Evolutionary conservation across 2,888 invertebrate genomes (phyloP), one percentile per base, ranked within the genome.

Genomic region (Aspidiotus destructor): DNA sequence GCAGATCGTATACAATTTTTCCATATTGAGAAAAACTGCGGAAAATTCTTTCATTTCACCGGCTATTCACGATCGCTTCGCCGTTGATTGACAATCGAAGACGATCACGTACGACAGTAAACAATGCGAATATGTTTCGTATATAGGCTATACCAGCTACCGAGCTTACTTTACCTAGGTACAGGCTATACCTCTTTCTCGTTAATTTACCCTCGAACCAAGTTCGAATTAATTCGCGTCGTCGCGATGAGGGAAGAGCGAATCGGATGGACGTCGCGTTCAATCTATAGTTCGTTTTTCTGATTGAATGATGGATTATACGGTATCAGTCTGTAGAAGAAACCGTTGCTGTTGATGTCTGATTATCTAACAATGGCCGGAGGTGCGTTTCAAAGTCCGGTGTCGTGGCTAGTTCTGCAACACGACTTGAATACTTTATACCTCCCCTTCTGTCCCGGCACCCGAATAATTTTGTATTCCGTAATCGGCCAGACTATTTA

Each of bases 301-400:
- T 62, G 62, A 62, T 62, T 62, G 62, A 62, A 62, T 62, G 62
- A 62, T 62, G 62, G 62, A 62, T 62, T 52, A 28, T 48, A 62
- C n/a, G 61, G 48, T 41, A 61, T 41, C 42, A 42, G 41, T 61
- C 44, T 61, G 62, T 62, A 11, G 16, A 28, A 52, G 52, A 53
- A 62, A 52, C 62, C 62, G 62, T 62, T 52, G 52, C 62, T 52
- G 62, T 62, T 52, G 52, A 62, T 44, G 62, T 62, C 62, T 62
- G 62, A 62, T 62, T 62, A 62, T 62, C 62, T 62, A 62, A 62
- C 62, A 62, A 62, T 62, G 62, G 62, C 62, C 62, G 53, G 52
- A 52, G 62, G 62, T 62, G 53, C 62, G 62, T 62, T 62, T 62
- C 62, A 62, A 62, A 62, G 62, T 62, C 62, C 62, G 62, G 52